Evolutionary conservation across 2,113 vertebrate species (phyloP).

Genomic region (Hoplias malabaricus): DNA sequence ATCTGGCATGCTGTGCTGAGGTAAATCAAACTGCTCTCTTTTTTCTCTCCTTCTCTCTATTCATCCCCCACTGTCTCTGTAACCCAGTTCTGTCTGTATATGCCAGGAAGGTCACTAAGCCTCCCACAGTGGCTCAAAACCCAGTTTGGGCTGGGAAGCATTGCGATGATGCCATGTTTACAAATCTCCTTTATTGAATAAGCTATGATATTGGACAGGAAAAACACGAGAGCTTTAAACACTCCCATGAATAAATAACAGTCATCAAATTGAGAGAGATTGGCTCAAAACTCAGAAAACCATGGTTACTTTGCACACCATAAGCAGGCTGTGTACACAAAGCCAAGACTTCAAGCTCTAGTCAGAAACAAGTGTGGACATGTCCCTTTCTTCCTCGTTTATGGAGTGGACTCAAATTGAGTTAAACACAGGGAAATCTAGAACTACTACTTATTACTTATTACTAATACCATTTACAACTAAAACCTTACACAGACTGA

Average conservation of each 20-base stretch:
- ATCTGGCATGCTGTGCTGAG: conserved; percentile 9
- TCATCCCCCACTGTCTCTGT: conserved; percentile 1
- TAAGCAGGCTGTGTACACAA: background rate
- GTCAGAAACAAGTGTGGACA: background rate
- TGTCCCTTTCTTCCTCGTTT: background rate
- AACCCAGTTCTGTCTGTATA: conserved; percentile 32
- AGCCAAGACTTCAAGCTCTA: background rate
- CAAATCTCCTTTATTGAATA: background rate
- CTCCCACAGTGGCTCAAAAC: background rate
- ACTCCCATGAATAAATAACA: background rate
- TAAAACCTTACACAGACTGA: background rate
- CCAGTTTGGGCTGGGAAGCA: conserved; percentile 1
- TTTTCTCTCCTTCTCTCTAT: conserved; percentile 3
- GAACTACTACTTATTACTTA: background rate
- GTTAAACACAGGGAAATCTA: background rate
- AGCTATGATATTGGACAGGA: background rate
- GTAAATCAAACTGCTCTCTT: conserved; percentile 17
- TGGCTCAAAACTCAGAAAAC: background rate
- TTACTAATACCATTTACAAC: background rate
- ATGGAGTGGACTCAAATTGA: background rate
- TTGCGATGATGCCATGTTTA: background rate
- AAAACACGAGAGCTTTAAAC: background rate
- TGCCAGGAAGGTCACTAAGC: background rate
- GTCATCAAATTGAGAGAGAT: background rate
- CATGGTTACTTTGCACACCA: background rate